A percentile compares a stretch with the other conserved stretches of the same genome.
These are phyloP conservation scores for Tholera decimalis DNA, from an alignment of 2,888 invertebrate species.

Conservation along the genomic window DNA sequence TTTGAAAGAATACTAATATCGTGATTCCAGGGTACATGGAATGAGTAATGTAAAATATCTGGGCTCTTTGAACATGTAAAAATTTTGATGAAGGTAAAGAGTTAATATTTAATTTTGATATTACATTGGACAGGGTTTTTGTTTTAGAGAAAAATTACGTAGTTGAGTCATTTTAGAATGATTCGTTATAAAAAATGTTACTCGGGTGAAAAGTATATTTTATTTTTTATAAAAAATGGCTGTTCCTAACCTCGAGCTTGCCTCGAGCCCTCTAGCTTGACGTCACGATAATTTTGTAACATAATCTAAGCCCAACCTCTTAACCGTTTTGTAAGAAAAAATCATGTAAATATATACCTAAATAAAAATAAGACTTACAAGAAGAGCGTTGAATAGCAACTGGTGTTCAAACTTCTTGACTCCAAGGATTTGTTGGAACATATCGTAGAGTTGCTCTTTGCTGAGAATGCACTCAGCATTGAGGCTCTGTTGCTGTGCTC, in stretches of 20 bases:
- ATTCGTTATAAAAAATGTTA: conserved; percentile 9
- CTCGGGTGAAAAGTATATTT: no score
- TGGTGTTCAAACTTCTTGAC: conserved; percentile 99
- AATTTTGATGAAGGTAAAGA: conserved; percentile 33
- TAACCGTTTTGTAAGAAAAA: background rate
- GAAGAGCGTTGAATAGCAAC: conserved; percentile 98
- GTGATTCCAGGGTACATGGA: background rate
- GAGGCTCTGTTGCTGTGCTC: conserved; percentile 97
- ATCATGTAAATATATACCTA: no score
- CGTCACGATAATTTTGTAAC: no score
- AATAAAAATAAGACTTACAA: conserved; percentile 71
- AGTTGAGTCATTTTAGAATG: conserved; percentile 12
- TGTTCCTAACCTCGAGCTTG: no score
- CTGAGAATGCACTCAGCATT: conserved; percentile 98
- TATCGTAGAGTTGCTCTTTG: conserved; percentile 99
- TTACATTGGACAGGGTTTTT: conserved; percentile 17
- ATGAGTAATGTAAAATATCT: conserved; percentile 11
- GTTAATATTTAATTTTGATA: conserved; percentile 16
- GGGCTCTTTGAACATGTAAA: conserved; percentile 22
- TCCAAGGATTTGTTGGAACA: conserved; percentile 99
- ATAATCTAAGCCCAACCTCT: no score
- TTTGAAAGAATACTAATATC: conserved; percentile 44
- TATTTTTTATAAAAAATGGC: no score
- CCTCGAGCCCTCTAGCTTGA: no score
- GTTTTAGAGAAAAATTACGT: conserved; percentile 19